phyloP scores from a whole-genome alignment of 2,888 invertebrate genomes.

The Lithophane ornitopus region DNA sequence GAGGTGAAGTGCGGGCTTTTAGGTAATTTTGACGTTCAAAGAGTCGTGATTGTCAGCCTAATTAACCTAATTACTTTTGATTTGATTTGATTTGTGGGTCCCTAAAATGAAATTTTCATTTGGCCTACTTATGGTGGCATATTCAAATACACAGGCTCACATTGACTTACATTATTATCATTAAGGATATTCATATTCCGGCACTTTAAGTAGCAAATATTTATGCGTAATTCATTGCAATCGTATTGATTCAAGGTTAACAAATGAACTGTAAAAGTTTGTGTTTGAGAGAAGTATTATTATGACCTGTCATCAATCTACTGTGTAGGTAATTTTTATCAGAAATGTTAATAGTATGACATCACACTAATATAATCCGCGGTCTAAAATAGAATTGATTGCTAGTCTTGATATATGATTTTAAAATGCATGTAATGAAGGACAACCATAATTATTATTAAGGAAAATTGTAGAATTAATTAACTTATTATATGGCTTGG shows the following conservation, averaged over 20 bases:
- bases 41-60: background rate
- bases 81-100: too few relatives aligned
- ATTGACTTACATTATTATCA: background rate
- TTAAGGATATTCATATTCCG: background rate
- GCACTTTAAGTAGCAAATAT: constrained; percentile 14
- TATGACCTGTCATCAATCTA: background rate
- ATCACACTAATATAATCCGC: background rate
- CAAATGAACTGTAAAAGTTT: constrained; percentile 20
- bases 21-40: background rate
- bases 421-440: constrained; percentile 19
- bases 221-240: constrained; percentile 23
- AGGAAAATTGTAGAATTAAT: background rate
- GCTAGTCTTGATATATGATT: background rate
- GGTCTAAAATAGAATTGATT: constrained; percentile 11
- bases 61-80: background rate
- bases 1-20: background rate
- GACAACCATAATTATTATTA: background rate
- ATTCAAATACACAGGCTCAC: background rate
- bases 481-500: background rate
- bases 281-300: background rate
- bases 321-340: constrained; percentile 1
- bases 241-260: constrained; percentile 41
- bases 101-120: background rate
- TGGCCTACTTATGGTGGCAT: background rate
- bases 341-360: constrained; percentile 10